Evolutionary conservation across 2,797 vertebrate species (phyloP).

Genomic region (Acridotheres tristis): DNA sequence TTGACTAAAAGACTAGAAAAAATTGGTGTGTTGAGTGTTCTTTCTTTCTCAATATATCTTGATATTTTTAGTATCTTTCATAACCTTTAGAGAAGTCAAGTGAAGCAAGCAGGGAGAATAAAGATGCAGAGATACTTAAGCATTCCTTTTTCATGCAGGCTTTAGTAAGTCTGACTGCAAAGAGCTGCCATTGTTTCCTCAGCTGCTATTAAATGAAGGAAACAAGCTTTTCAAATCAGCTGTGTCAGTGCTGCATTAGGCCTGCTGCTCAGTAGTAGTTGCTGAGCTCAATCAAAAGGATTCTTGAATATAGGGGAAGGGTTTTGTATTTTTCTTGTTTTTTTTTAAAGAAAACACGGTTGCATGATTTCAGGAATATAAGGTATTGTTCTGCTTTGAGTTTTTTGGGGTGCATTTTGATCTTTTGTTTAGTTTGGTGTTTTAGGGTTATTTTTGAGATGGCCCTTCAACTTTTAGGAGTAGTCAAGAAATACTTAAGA

Average conservation of each 20-base stretch:
- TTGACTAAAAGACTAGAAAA: not conserved
- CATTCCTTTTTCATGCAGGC: not conserved
- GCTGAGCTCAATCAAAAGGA: not conserved
- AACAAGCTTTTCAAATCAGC: not conserved
- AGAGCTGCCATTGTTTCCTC: not conserved
- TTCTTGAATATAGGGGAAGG: rapidly evolving
- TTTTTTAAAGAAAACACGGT: not conserved
- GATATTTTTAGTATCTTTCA: not conserved
- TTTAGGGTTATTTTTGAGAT: not conserved
- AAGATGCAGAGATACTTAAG: not conserved
- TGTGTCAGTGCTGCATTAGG: not conserved
- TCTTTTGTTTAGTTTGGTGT: not conserved
- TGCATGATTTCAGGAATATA: not conserved
- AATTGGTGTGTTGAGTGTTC: not conserved
- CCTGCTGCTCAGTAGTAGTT: not conserved
- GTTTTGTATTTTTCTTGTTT: not conserved
- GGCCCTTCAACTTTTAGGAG: not conserved
- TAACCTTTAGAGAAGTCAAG: not conserved
- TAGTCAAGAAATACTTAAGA: not conserved
- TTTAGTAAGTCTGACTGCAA: not conserved
- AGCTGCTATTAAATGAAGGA: not conserved
- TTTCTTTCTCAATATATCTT: not conserved
- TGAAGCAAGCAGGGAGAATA: not conserved
- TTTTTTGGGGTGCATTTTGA: not conserved
- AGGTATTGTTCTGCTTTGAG: not conserved